Conservation (phyloP, 2,888 invertebrate genomes). For the Sicus ferrugineus region DNA sequence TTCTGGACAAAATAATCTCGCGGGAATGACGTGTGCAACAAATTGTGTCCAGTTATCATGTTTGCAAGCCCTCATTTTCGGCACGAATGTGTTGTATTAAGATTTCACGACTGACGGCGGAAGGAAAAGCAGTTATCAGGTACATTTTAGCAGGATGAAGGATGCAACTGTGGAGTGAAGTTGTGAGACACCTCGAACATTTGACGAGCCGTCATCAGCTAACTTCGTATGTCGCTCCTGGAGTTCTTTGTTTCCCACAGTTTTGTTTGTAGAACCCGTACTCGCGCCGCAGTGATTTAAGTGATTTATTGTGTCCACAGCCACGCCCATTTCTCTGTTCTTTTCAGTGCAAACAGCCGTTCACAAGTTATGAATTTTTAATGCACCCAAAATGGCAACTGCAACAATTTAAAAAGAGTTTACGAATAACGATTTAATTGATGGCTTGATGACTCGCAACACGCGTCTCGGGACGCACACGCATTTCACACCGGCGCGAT, state of each 20-base stretch:
- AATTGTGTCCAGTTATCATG: neutral
- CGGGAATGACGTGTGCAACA: neutral
- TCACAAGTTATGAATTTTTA: constrained; percentile 42
- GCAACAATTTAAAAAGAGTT: constrained; percentile 29
- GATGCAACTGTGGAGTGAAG: too few relatives aligned
- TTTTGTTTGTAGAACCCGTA: neutral
- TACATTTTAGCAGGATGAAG: too few relatives aligned
- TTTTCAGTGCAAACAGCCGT: neutral
- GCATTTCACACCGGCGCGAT: neutral
- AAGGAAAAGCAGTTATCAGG: too few relatives aligned
- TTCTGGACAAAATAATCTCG: constrained; percentile 22
- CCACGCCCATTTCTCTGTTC: constrained; percentile 40
- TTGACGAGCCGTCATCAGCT: too few relatives aligned
- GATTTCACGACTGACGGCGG: too few relatives aligned
- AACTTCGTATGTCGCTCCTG: too few relatives aligned
- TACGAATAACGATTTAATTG: constrained; percentile 41
- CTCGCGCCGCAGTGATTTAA: neutral
- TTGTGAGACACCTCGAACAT: too few relatives aligned
- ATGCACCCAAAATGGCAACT: constrained; percentile 36
- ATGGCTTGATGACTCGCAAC: constrained; percentile 42
- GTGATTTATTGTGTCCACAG: constrained; percentile 23
- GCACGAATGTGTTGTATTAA: too few relatives aligned
- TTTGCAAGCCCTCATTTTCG: constrained; percentile 23
- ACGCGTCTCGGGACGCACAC: constrained; percentile 12
- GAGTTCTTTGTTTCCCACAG: constrained; percentile 2